These are phyloP conservation scores for Cichladusa arquata DNA, from an alignment of 2,113 vertebrate species.

Conservation along the genomic window DNA sequence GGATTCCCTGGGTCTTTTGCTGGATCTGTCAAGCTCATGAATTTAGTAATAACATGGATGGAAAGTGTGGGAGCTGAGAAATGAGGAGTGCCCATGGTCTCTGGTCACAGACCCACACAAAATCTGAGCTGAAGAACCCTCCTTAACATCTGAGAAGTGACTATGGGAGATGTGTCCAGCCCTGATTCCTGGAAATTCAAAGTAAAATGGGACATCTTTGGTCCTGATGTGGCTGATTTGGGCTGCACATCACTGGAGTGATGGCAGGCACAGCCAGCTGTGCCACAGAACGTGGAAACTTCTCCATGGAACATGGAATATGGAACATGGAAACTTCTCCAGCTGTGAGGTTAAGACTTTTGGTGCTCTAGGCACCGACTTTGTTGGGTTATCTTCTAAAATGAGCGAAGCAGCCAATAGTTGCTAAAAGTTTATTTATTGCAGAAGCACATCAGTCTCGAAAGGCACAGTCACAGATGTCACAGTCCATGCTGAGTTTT, in stretches of 20 bases:
- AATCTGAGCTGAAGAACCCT: background rate
- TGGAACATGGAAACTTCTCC: no score
- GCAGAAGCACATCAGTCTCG: no score
- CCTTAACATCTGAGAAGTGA: background rate
- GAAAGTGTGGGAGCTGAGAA: background rate
- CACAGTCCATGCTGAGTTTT: no score
- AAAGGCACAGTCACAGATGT: no score
- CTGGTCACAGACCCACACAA: background rate
- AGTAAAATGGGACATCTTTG: background rate
- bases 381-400: no score
- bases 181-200: background rate
- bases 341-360: no score
- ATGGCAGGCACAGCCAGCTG: background rate
- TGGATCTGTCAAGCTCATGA: background rate
- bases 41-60: background rate
- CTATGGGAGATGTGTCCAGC: accelerated
- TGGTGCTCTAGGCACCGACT: no score
- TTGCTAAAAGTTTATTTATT: no score
- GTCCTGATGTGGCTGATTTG: background rate
- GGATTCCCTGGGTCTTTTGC: background rate
- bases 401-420: no score
- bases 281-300: background rate
- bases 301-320: background rate
- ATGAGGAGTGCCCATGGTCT: no score
- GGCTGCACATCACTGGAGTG: background rate